Evolutionary conservation across 2,888 invertebrate genomes (phyloP).

Genomic region (Brenthis daphne): DNA sequence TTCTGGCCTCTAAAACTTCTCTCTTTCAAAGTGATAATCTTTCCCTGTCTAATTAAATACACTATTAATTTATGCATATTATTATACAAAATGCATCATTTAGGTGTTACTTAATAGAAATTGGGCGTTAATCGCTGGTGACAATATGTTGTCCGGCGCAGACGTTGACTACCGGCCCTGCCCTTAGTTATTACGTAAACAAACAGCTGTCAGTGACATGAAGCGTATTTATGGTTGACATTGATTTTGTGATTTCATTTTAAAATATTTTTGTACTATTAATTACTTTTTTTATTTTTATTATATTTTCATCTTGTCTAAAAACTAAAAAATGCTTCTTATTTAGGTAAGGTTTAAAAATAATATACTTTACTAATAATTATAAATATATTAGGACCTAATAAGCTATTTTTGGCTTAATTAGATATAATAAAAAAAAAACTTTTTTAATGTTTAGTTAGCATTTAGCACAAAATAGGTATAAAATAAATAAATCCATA

Average conservation of each 20-base stretch:
- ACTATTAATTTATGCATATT: not conserved
- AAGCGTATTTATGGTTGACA: conserved; percentile 15
- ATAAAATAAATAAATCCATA: no score
- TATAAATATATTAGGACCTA: no score
- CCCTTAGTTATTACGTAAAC: conserved; percentile 36
- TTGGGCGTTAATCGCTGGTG: conserved; percentile 33
- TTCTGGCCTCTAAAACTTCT: no score
- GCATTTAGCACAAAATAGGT: no score
- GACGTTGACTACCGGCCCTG: conserved; percentile 34
- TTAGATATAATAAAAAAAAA: no score
- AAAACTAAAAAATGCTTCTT: not conserved
- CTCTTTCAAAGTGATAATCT: no score
- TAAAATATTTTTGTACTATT: not conserved
- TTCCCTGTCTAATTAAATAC: not conserved
- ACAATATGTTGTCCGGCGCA: conserved; percentile 49
- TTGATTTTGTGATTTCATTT: not conserved
- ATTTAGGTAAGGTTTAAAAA: not conserved
- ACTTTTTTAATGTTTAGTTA: no score
- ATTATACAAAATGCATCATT: conserved; percentile 5
- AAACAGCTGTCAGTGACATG: conserved; percentile 28
- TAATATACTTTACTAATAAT: no score
- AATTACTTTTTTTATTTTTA: no score
- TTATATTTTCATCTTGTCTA: no score
- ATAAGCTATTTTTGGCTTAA: no score
- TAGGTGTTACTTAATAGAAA: conserved; percentile 18